These are phyloP conservation scores for Platycheirus albimanus DNA, from an alignment of 2,888 invertebrate species.

Conservation along the genomic window DNA sequence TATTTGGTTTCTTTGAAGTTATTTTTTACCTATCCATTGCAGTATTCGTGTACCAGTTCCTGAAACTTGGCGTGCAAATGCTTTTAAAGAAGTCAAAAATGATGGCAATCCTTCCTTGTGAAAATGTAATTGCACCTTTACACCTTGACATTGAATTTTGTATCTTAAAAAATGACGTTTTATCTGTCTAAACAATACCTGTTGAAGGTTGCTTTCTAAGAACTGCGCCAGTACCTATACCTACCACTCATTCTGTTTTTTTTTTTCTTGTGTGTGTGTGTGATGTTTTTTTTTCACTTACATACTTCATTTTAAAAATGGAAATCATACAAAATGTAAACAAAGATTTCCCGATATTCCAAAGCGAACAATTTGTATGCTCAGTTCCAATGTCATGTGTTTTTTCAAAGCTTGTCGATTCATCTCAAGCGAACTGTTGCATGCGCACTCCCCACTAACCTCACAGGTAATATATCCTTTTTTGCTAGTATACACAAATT, in stretches of 20 bases:
- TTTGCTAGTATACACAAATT: slow-evolving; percentile 62
- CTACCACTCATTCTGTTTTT: too few species aligned
- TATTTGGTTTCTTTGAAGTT: too few species aligned
- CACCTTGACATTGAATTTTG: slow-evolving; percentile 25
- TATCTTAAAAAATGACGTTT: not conserved
- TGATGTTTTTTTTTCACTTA: not conserved
- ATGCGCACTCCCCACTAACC: slow-evolving; percentile 59
- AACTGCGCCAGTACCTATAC: slow-evolving; percentile 11
- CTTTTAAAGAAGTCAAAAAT: too few species aligned
- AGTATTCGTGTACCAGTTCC: too few species aligned
- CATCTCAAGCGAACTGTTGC: slow-evolving; percentile 62
- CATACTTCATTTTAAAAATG: not conserved
- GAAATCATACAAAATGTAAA: slow-evolving; percentile 28
- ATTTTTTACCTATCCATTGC: too few species aligned
- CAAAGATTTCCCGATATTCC: slow-evolving; percentile 12
- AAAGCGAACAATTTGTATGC: not conserved
- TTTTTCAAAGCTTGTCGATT: slow-evolving; percentile 53
- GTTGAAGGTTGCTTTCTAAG: slow-evolving; percentile 14
- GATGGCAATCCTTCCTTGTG: not conserved
- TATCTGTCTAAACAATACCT: slow-evolving; percentile 12
- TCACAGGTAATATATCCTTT: slow-evolving; percentile 25
- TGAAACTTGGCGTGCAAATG: too few species aligned
- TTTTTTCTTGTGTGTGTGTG: too few species aligned
- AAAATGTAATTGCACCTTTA: not conserved
- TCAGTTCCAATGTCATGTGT: slow-evolving; percentile 55